Evolutionary conservation across 2,113 vertebrate genomes (phyloP).

Genomic region (Gobiocypris rarus): DNA sequence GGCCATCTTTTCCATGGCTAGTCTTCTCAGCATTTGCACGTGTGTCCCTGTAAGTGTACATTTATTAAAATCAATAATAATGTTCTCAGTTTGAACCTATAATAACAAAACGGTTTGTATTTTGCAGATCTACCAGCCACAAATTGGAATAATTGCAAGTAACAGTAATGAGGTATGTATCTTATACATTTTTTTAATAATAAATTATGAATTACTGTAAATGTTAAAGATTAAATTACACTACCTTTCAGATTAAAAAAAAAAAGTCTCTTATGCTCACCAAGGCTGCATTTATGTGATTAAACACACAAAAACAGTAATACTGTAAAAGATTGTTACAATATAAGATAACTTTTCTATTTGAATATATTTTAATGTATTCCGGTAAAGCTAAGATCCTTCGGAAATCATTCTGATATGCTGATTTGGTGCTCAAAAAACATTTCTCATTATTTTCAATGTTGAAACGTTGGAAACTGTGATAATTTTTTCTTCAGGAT

Average conservation of each 20-base stretch:
- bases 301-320: background rate
- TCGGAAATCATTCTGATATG: background rate
- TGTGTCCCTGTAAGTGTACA: conserved; percentile 47
- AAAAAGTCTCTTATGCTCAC: background rate
- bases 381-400: background rate
- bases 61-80: background rate
- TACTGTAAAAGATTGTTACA: background rate
- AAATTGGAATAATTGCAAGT: conserved; percentile 77
- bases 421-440: background rate
- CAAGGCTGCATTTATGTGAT: background rate
- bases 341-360: background rate
- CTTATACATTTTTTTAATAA: background rate
- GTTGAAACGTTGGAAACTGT: no score
- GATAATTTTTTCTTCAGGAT: background rate
- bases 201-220: no score
- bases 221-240: background rate
- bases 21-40: conserved; percentile 45
- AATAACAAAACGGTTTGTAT: background rate
- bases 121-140: conserved; percentile 62
- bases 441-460: no score
- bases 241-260: background rate
- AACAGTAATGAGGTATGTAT: conserved; percentile 78
- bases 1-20: conserved; percentile 2
- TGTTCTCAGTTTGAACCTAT: background rate
- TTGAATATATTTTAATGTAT: background rate